Conservation (phyloP, 1,140 invertebrate genomes). For the Gryllus bimaculatus region DNA sequence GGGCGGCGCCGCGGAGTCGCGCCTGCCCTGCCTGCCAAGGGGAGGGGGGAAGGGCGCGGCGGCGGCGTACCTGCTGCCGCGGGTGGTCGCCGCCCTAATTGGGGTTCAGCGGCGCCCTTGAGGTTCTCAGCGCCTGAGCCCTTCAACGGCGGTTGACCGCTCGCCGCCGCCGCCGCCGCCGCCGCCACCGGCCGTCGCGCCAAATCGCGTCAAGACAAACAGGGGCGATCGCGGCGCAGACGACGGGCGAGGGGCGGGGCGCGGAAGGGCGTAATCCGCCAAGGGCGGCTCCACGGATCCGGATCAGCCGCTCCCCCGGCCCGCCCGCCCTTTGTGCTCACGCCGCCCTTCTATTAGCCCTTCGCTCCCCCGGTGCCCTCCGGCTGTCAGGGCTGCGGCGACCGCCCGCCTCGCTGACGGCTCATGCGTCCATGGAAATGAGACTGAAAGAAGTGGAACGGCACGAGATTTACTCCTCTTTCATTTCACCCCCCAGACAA, state of each 20-base stretch:
- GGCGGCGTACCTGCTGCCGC: neutral
- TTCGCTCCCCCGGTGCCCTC: neutral
- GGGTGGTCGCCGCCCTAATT: neutral
- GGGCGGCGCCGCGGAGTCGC: too few species aligned
- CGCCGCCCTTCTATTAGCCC: neutral
- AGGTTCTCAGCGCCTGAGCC: neutral
- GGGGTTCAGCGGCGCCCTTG: neutral
- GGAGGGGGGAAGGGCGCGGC: neutral
- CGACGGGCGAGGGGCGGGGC: neutral
- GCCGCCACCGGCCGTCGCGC: too few species aligned
- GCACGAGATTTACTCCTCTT: too few species aligned
- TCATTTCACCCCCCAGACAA: too few species aligned
- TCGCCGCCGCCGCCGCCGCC: too few species aligned
- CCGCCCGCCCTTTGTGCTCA: neutral
- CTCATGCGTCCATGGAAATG: too few species aligned
- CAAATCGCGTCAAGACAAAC: conserved; percentile 3
- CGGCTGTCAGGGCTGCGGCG: too few species aligned
- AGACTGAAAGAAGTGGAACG: too few species aligned
- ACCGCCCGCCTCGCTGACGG: neutral
- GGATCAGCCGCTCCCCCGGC: neutral
- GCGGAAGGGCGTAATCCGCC: neutral
- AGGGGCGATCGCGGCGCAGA: neutral
- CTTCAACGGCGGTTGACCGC: neutral
- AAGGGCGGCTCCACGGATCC: neutral
- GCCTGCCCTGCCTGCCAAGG: neutral